phyloP scores from a whole-genome alignment of 1,140 invertebrate genomes.

The Lordiphosa clarofinis region DNA sequence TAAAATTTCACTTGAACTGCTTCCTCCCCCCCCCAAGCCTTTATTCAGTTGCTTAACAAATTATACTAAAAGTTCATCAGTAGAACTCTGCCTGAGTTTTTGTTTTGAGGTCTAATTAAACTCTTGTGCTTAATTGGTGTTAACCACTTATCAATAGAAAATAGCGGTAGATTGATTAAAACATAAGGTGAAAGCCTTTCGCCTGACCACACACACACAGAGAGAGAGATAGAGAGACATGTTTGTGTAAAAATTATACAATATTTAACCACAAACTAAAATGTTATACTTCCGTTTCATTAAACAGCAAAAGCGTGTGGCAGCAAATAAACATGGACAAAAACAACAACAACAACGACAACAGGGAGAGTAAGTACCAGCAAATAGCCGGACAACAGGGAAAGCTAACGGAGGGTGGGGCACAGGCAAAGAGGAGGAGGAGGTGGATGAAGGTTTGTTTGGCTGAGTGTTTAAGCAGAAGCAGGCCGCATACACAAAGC shows the following conservation, averaged over 20 bases:
- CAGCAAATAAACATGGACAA: conserved; percentile 53
- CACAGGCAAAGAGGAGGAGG: conserved; percentile 7
- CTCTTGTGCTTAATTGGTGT: too few species aligned
- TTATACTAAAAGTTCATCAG: too few species aligned
- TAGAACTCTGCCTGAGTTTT: too few species aligned
- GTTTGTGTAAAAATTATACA: conserved; percentile 39
- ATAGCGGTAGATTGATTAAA: conserved; percentile 20
- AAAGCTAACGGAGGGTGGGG: conserved; percentile 20
- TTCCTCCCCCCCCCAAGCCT: too few species aligned
- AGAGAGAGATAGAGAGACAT: background rate
- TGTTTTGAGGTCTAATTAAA: too few species aligned
- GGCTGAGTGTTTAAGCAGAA: conserved; percentile 38
- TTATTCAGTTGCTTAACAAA: too few species aligned
- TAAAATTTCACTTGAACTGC: too few species aligned
- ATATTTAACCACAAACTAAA: conserved; percentile 70
- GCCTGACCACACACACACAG: background rate
- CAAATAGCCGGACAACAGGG: conserved; percentile 52
- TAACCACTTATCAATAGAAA: background rate
- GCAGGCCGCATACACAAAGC: conserved; percentile 34
- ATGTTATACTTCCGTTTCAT: conserved; percentile 72
- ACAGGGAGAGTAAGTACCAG: conserved; percentile 43
- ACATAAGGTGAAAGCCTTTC: conserved; percentile 18
- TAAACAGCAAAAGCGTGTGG: conserved; percentile 65
- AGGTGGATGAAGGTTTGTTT: conserved; percentile 5
- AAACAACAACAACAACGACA: conserved; percentile 24